Conservation (phyloP, 1,140 invertebrate genomes). For the Meloidogyne exigua region DNA sequence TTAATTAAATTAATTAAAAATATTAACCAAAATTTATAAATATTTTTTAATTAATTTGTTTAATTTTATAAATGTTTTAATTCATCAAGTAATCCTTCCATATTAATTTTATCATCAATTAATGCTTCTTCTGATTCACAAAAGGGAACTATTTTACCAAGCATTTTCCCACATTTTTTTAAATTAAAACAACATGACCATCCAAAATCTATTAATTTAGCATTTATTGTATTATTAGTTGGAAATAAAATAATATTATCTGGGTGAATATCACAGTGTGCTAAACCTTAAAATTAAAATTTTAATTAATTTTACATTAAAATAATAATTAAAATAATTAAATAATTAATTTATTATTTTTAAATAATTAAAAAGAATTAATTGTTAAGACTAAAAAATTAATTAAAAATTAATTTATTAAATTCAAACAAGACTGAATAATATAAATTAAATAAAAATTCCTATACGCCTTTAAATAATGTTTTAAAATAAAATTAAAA, state of each 20-base stretch:
- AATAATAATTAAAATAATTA: no score
- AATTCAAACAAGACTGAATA: no score
- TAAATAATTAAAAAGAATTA: no score
- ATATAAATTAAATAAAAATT: no score
- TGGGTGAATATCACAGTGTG: background rate
- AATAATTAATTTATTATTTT: no score
- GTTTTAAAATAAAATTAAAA: no score
- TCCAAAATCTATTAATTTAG: background rate
- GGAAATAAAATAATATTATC: background rate
- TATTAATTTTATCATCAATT: slow-evolving; percentile 1
- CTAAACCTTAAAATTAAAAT: background rate
- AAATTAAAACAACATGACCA: slow-evolving; percentile 2
- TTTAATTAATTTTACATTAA: no score
- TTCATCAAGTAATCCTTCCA: background rate
- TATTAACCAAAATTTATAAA: no score
- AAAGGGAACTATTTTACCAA: background rate
- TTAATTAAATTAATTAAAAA: background rate
- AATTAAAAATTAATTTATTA: no score
- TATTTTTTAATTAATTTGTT: no score
- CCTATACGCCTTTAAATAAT: no score
- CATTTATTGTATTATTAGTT: background rate
- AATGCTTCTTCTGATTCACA: background rate
- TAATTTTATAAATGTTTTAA: background rate
- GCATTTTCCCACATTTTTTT: background rate
- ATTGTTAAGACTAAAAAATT: no score